Conservation (phyloP, 1,140 invertebrate genomes). For the Calliphora vicina region DNA sequence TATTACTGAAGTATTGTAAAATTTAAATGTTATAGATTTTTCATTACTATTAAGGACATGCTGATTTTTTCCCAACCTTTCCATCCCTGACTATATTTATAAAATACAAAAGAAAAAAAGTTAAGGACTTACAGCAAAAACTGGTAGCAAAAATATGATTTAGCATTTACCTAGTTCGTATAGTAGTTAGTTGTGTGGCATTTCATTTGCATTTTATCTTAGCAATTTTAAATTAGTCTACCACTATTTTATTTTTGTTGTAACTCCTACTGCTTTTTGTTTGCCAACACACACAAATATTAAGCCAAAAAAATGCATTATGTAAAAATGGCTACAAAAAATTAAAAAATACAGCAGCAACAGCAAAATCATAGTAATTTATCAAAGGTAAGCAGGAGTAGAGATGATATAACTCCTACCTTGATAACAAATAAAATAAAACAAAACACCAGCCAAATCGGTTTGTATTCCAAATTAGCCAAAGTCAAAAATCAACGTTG, state of each 20-base stretch:
- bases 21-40: too few relatives aligned
- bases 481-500: conserved; percentile 16
- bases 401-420: background rate
- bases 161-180: background rate
- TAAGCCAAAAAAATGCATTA: conserved; percentile 8
- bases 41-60: too few relatives aligned
- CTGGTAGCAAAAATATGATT: conserved; percentile 17
- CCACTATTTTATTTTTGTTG: background rate
- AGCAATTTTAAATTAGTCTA: conserved; percentile 31
- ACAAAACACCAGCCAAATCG: background rate
- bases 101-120: too few relatives aligned
- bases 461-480: conserved; percentile 18
- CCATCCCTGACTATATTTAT: background rate
- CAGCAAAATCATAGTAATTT: conserved; percentile 24
- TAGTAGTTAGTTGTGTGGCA: conserved; percentile 12
- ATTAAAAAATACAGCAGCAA: background rate
- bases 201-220: conserved; percentile 33
- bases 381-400: background rate
- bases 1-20: too few relatives aligned
- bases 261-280: background rate
- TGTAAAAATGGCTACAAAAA: background rate
- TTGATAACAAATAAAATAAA: background rate
- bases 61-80: too few relatives aligned
- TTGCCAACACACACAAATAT: conserved; percentile 17
- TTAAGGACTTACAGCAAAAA: background rate